A percentile compares a stretch with the other conserved stretches of the same genome.
Evolutionary conservation across 1,140 invertebrate species (phyloP).

Genomic region (Leptinotarsa lineolata): DNA sequence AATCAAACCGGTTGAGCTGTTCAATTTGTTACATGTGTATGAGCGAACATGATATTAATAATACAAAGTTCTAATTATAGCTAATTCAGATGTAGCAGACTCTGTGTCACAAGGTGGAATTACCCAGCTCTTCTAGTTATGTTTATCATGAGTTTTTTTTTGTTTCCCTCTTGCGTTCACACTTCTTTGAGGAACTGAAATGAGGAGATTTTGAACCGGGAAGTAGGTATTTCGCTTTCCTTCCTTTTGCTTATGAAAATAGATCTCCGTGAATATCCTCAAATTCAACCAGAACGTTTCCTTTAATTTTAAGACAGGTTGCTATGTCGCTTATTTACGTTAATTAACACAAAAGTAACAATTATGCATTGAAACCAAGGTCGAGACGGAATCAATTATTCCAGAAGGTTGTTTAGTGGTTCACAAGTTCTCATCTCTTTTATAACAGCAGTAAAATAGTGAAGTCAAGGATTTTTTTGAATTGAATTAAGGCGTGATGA

Average conservation of each 20-base stretch:
- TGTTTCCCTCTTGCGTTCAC: neutral
- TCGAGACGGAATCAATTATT: neutral
- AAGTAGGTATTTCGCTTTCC: neutral
- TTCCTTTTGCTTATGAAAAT: neutral
- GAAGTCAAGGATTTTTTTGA: neutral
- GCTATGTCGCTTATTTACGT: neutral
- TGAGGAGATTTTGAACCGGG: neutral
- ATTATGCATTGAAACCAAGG: neutral
- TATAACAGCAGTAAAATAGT: no score
- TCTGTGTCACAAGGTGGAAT: conserved; percentile 8
- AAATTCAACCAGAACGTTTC: neutral
- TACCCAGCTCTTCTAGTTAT: neutral
- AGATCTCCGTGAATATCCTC: neutral
- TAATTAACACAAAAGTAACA: neutral
- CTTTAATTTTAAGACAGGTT: neutral
- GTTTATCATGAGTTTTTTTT: neutral
- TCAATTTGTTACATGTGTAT: conserved; percentile 3
- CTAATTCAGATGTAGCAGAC: neutral
- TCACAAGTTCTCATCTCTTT: neutral
- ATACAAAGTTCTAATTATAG: neutral
- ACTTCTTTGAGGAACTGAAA: neutral
- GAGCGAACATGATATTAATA: conserved; percentile 6
- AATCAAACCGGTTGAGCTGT: conserved; percentile 9
- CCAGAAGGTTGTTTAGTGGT: neutral
- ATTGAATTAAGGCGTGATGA: neutral